Conservation (phyloP, 1,140 invertebrate genomes). For the Drosophila seguyi region DNA sequence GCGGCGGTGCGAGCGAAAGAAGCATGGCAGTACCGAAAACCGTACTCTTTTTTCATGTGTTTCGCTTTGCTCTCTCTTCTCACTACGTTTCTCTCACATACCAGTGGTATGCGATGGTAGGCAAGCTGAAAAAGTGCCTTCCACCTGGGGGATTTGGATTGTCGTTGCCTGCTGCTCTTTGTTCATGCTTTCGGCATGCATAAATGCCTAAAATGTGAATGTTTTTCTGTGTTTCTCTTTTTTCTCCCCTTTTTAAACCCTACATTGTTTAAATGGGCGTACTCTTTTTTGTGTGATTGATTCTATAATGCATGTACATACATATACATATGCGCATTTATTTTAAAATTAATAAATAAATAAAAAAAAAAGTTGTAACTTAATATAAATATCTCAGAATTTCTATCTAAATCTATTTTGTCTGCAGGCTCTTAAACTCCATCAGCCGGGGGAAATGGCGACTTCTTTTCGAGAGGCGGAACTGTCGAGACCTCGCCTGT, state of each 20-base stretch:
- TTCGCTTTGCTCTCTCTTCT: neutral
- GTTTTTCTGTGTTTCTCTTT: neutral
- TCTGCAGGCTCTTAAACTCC: neutral
- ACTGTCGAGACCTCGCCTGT: too few species aligned
- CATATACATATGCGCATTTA: neutral
- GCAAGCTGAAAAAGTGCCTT: neutral
- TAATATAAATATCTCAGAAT: constrained; percentile 16
- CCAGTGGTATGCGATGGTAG: neutral
- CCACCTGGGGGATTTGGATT: neutral
- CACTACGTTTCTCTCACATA: neutral
- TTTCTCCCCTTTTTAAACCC: neutral
- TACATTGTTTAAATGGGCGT: neutral
- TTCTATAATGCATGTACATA: neutral
- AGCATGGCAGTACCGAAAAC: neutral
- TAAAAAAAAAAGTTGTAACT: neutral
- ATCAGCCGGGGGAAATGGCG: neutral
- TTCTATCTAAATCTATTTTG: neutral
- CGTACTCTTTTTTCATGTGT: constrained; percentile 11
- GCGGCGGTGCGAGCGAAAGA: neutral
- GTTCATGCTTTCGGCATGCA: neutral
- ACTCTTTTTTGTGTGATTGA: neutral
- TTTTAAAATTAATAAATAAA: neutral
- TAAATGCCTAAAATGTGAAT: neutral
- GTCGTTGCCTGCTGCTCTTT: too few species aligned
- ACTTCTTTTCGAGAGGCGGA: neutral